Conservation (phyloP, 1,140 invertebrate genomes). For the Sitodiplosis mosellana region DNA sequence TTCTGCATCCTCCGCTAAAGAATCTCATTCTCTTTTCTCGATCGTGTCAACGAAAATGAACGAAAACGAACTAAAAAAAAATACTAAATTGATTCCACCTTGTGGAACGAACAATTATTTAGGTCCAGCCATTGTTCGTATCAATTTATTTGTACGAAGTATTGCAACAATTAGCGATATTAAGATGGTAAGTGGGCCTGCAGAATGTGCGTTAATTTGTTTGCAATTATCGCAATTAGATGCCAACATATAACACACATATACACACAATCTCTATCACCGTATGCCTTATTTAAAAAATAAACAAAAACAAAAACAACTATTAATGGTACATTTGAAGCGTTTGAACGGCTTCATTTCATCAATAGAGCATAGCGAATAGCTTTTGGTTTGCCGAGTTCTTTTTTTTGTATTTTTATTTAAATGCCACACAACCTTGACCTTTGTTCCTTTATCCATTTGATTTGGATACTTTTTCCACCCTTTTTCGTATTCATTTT, state of each 20-base stretch:
- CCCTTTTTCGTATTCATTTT: background rate
- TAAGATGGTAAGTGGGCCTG: slow-evolving; percentile 76
- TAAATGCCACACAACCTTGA: background rate
- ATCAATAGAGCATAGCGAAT: background rate
- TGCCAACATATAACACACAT: background rate
- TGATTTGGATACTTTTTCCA: background rate
- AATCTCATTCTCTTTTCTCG: too few species aligned
- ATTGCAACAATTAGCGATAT: slow-evolving; percentile 96
- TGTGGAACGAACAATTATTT: slow-evolving; percentile 39
- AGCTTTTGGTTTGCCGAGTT: background rate
- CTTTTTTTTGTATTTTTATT: background rate
- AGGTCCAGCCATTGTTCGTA: slow-evolving; percentile 80
- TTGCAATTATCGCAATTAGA: background rate
- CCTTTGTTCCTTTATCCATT: background rate
- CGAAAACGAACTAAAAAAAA: background rate
- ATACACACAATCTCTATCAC: background rate
- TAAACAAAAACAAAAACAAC: too few species aligned
- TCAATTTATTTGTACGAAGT: slow-evolving; percentile 92
- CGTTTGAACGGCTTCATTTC: background rate
- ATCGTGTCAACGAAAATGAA: background rate
- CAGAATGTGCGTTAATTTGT: background rate
- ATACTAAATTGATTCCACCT: background rate
- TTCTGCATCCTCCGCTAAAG: too few species aligned
- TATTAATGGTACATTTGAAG: too few species aligned
- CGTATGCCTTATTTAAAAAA: background rate